Evolutionary conservation across 2,113 vertebrate genomes (phyloP), one percentile per base, ranked within the genome.

Genomic region (Trichomycterus rosablanca): DNA sequence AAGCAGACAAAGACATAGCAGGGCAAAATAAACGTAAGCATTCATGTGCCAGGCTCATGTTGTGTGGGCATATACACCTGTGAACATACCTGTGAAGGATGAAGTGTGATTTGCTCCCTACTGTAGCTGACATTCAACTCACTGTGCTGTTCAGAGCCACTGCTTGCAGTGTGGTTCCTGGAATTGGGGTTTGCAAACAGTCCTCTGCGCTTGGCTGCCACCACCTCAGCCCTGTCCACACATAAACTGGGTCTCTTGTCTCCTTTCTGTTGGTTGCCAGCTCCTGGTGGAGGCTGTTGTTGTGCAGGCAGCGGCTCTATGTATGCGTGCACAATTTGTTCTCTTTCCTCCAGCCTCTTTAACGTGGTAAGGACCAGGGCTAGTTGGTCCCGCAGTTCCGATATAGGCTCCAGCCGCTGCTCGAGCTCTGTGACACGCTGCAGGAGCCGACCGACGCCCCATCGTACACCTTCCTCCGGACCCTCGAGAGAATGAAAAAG

Each of bases 341-440:
- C 70, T 35, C 67, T 92, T 75, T 94, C 93, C 56, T 98, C 94
- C 74, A 99, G 63, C 5, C 89, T 88, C 58, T 90, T 91, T 10
- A 99, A 79, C 52, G 92, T 93, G 37, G 91, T 90, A 28, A 99
- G 74, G 19, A 99, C 94, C 73, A 94, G 93, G 3, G 91, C 92
- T 67, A 99, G 93, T 71, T 97, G 93, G 23, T 93, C 88, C 7
- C 94, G 88, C 8, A 99, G 92, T 0, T 96, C 95, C 0, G 92
- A 88, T 20, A 99, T 85, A 0, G 92, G 92, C 26, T 98, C 94
- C 2, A 99, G 86, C 40, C 94, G 92, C 71, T 91, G 90, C 48
- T 99, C 96, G 5, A 99, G 93, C 66, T 98, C 94, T 0, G 92
- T 90, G 15, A 99, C 93, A 19, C 96, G 85, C 42, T 95, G 84